Evolutionary conservation across 2,797 vertebrate species (phyloP).

Genomic region (Amblyraja radiata): DNA sequence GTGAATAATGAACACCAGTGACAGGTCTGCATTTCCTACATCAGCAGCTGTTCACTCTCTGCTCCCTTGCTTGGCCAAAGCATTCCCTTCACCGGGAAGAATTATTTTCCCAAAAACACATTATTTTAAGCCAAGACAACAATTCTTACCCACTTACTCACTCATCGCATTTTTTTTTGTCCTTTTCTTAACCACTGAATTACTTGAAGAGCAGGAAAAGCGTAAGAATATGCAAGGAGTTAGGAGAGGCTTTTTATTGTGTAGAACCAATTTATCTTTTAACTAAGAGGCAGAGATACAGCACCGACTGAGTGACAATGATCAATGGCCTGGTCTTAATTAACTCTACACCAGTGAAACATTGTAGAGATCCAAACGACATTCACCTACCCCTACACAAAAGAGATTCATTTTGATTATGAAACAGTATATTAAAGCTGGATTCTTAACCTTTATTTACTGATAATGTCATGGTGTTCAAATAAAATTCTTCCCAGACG

Average conservation of each 20-base stretch:
- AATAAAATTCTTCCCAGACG: neutral
- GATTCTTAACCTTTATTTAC: neutral
- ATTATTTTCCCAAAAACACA: neutral
- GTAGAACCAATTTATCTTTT: neutral
- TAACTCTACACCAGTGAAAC: neutral
- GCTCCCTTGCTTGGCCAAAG: neutral
- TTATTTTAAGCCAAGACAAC: neutral
- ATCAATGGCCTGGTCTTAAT: neutral
- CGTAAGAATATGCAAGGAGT: neutral
- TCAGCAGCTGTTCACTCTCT: constrained; percentile 28
- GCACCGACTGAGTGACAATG: neutral
- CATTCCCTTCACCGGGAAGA: neutral
- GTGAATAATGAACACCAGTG: neutral
- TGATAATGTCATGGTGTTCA: neutral
- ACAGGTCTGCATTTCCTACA: neutral
- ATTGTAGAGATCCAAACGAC: neutral
- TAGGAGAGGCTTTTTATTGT: neutral
- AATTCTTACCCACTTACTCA: neutral
- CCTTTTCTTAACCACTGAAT: neutral
- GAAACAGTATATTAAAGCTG: neutral
- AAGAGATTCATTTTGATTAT: neutral
- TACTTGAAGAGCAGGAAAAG: neutral
- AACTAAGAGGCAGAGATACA: neutral
- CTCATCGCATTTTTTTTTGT: neutral
- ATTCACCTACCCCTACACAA: neutral